Evolutionary conservation across 2,113 vertebrate genomes (phyloP), one percentile per base, ranked within the genome.

Genomic region (Colossoma macropomum): DNA sequence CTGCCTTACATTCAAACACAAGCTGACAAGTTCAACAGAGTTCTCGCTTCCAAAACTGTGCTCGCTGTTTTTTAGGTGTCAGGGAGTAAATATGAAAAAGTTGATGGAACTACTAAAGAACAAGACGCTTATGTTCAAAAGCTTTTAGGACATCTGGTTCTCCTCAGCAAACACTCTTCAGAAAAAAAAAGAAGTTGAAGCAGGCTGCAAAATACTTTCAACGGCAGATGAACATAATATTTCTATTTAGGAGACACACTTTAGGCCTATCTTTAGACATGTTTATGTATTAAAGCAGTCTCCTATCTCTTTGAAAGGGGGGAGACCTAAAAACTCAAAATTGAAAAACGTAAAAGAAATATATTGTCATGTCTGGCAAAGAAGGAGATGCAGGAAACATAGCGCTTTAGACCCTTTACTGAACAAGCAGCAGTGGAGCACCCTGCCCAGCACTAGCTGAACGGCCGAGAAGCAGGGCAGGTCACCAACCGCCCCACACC

Each of bases 71-170:
- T 69, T 69, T 69, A 69, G 66, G 17, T 69, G 66, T 69, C 66
- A 69, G 66, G 19, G 6, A 38, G 66, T 69, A 69, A 69, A 69
- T 69, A 69, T 69, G 17, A 69, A 69, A 38, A 69, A 21, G 65
- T 16, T 38, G 66, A 23, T 38, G 66, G 1, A 38, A 23, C 15
- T 15, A 13, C 50, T 19, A 19, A 23, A 23, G 34, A 38, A 38
- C 32, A 69, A 21, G 16, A 25, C 21, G 16, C 9, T 8, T 38
- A 17, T 23, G 34, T 16, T 30, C 66, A 38, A 69, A 69, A 23
- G 66, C 34, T 32, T 38, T 38, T 17, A 30, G 63, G 63, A 32
- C 32, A 19, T 38, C 66, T 23, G 66, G 7, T 23, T 17, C 34
- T 38, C 66, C 17, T 34, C 17, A 54, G 52, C 6, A 54, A 50